Conservation (phyloP, 2,888 invertebrate species). For the Polia nebulosa region DNA sequence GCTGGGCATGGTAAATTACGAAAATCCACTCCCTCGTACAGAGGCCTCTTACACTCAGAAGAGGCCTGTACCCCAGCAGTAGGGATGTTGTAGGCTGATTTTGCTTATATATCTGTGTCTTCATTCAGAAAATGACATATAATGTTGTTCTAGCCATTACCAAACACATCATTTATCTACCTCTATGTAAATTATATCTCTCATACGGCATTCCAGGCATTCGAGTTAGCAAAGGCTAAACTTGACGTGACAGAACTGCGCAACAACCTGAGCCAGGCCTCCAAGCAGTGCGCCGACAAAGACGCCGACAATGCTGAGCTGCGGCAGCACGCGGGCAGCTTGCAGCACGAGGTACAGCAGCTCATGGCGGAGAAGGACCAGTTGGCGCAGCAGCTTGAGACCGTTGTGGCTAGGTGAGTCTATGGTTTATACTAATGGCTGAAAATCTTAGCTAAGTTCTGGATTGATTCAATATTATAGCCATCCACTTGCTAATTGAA, state of each 20-base stretch:
- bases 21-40: no score
- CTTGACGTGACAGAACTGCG: constrained; percentile 87
- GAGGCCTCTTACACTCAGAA: no score
- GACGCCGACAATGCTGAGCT: constrained; percentile 77
- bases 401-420: constrained; percentile 74
- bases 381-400: constrained; percentile 73
- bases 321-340: constrained; percentile 70
- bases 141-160: no score
- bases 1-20: no score
- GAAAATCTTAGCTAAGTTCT: no score
- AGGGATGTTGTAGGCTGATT: no score
- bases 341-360: constrained; percentile 71
- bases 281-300: constrained; percentile 79
- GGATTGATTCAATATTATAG: no score
- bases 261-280: constrained; percentile 88
- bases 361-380: constrained; percentile 73
- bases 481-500: no score
- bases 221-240: constrained; percentile 88
- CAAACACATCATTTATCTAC: neutral
- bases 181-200: neutral
- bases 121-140: no score
- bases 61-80: no score
- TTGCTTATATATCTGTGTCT: no score
- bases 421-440: no score
- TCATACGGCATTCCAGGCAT: constrained; percentile 75